These are phyloP conservation scores for Hetaerina americana DNA, from an alignment of 1,140 invertebrate species.

Conservation along the genomic window DNA sequence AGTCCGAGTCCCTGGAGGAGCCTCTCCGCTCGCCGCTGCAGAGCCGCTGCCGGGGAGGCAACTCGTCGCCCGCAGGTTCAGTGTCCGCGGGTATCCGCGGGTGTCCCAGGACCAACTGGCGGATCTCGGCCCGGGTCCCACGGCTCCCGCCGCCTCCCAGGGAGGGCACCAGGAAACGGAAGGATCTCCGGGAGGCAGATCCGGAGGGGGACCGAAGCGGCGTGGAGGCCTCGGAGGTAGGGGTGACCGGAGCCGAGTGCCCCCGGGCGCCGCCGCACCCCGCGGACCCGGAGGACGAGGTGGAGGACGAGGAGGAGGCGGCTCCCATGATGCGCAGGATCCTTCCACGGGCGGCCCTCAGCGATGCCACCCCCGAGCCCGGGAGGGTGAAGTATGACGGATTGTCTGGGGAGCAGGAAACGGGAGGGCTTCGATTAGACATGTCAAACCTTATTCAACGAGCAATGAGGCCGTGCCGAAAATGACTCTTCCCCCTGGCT, in stretches of 20 bases:
- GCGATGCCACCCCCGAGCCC: slow-evolving; percentile 17
- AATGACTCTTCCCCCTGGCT: too few relatives aligned
- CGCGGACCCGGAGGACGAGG: slow-evolving; percentile 20
- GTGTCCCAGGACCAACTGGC: slow-evolving; percentile 38
- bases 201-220: neutral
- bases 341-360: slow-evolving; percentile 15
- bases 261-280: too few relatives aligned
- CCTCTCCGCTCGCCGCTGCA: neutral
- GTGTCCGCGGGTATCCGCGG: slow-evolving; percentile 38
- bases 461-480: too few relatives aligned
- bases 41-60: slow-evolving; percentile 27
- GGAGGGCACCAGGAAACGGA: slow-evolving; percentile 32
- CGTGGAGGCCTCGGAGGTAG: slow-evolving; percentile 1
- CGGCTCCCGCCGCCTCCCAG: slow-evolving; percentile 36
- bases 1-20: slow-evolving; percentile 23
- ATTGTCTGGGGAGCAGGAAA: slow-evolving; percentile 37
- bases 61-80: slow-evolving; percentile 34
- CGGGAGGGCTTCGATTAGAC: too few relatives aligned
- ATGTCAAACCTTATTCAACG: too few relatives aligned
- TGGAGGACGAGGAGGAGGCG: slow-evolving; percentile 20
- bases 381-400: slow-evolving; percentile 44
- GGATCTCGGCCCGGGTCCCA: slow-evolving; percentile 29
- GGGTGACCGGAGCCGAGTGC: slow-evolving; percentile 20
- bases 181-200: slow-evolving; percentile 25
- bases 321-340: slow-evolving; percentile 22